Evolutionary conservation across 2,888 invertebrate genomes (phyloP).

Genomic region (Apotomis turbidana): DNA sequence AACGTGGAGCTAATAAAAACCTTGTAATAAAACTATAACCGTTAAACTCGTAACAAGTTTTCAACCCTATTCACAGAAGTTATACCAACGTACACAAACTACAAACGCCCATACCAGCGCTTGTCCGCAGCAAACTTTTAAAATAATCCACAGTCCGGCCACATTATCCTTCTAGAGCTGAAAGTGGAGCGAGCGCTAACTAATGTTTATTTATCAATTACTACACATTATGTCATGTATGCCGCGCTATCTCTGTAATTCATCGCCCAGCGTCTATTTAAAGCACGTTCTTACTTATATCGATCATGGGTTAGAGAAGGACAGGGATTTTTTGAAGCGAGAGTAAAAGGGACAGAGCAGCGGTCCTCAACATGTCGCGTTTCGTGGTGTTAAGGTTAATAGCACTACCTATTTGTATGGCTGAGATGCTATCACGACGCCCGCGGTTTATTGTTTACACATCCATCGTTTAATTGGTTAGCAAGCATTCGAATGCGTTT

Average conservation of each 20-base stretch:
- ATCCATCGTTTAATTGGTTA: slow-evolving; percentile 40
- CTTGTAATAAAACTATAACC: slow-evolving; percentile 8
- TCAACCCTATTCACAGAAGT: slow-evolving; percentile 14
- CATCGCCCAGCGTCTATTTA: slow-evolving; percentile 62
- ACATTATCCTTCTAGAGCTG: slow-evolving; percentile 35
- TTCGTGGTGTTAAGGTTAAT: slow-evolving; percentile 76
- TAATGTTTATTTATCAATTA: slow-evolving; percentile 70
- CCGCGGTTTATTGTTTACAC: slow-evolving; percentile 57
- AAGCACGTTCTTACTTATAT: slow-evolving; percentile 46
- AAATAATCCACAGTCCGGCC: slow-evolving; percentile 18
- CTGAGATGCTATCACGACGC: slow-evolving; percentile 69
- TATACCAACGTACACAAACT: slow-evolving; percentile 13
- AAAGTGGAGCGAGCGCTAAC: slow-evolving; percentile 45
- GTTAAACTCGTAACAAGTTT: slow-evolving; percentile 3
- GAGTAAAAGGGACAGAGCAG: slow-evolving; percentile 49
- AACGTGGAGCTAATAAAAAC: background rate
- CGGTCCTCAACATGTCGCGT: slow-evolving; percentile 66
- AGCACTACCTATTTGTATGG: slow-evolving; percentile 78
- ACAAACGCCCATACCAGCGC: slow-evolving; percentile 13
- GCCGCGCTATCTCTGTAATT: slow-evolving; percentile 68
- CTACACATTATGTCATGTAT: slow-evolving; percentile 67
- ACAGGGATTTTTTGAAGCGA: slow-evolving; percentile 40
- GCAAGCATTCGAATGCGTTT: slow-evolving; percentile 36
- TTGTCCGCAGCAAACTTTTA: slow-evolving; percentile 24
- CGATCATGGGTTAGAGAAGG: slow-evolving; percentile 53